Evolutionary conservation across 2,113 vertebrate genomes (phyloP), one percentile per base, ranked within the genome.

Genomic region (Lycocorax pyrrhopterus): DNA sequence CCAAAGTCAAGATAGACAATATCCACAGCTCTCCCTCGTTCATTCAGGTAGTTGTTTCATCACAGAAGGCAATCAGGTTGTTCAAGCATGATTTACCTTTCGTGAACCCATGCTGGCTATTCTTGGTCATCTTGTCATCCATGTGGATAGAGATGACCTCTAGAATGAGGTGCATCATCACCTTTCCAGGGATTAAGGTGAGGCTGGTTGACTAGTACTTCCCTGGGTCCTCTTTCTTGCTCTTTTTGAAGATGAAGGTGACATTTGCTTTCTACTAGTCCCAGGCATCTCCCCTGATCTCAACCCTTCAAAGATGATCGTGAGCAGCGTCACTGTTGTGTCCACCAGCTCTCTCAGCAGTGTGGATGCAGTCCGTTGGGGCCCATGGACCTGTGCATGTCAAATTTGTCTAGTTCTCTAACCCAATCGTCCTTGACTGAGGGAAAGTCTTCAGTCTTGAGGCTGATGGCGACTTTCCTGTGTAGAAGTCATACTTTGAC

Each of bases 351-450:
- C 22, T 59, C 37, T 46, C 62, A 22, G 16, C 8, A 30, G 4
- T 10, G 16, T 52, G 44, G 33, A 14, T 74, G 22, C 17, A 35
- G 16, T 30, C 30, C 12, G 2, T 62, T 2, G 1, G 46, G 26
- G 55, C 12, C 41, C n/a, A 19, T 1, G 1, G 29, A 47, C 21
- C 10, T 27, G 16, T 35, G 26, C 8, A 13, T 6, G 6, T 27
- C 41, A 47, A 27, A 30, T 62, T 68, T 69, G 1, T 16, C 47
- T 32, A 27, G 12, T 32, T 69, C 30, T 43, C n/a, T 27, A 27
- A 32, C 8, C 14, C 30, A 27, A 3, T 23, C 0, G 0, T 62
- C n/a, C 63, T 49, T 56, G 35, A 69, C 30, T 0, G 2, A 69
- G 47, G 12, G 26, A 32, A 55, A 69, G 15, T 43, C 26, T 76